Evolutionary conservation across 2,888 invertebrate genomes (phyloP), one percentile per base, ranked within the genome.

Genomic region (Caenorhabditis sinica): DNA sequence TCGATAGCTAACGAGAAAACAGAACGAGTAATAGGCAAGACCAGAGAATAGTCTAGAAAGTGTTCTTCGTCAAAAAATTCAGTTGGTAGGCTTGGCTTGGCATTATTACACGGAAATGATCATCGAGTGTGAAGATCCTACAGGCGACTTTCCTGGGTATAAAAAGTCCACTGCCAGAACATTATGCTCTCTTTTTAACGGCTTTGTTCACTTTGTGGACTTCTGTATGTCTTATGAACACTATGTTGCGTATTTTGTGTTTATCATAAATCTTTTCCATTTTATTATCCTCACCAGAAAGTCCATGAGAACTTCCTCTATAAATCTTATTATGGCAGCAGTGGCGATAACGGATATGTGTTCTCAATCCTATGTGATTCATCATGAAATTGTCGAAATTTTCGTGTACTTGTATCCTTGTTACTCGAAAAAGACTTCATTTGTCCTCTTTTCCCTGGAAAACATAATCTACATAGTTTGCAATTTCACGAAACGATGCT

Each of bases 241-340:
- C 5, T 15, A 60, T 36, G 15, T 60, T 20, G 13, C 60, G 1
- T 9, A 36, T 6, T 45, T 45, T 13, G 45, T 45, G 17, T 45
- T 45, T 17, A 1, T 60, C 60, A 36, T 60, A 28, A 60, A 60
- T 36, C 11, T 60, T 1, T 60, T 60, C 36, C 60, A 60, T 36
- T 36, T 60, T 20, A 36, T 36, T 20, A n/a, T 60, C 8, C 36
- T 60, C 0, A 33, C 36, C 0, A 17, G 36, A 60, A 63, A 63
- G 15, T 15, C 63, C 6, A 43, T 63, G 63, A 63, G 63, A 43
- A 43, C 11, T 13, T 43, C 63, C 6, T 63, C 63, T 15, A 43
- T 63, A 9, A 40, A 63, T 25, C 5, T 20, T 23, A 63, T 63
- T 3, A 63, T 63, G 63, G 63, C 63, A 11, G 63, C 25, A 3